Conservation (phyloP, 1,140 invertebrate genomes). For the Drosophila willistoni region DNA sequence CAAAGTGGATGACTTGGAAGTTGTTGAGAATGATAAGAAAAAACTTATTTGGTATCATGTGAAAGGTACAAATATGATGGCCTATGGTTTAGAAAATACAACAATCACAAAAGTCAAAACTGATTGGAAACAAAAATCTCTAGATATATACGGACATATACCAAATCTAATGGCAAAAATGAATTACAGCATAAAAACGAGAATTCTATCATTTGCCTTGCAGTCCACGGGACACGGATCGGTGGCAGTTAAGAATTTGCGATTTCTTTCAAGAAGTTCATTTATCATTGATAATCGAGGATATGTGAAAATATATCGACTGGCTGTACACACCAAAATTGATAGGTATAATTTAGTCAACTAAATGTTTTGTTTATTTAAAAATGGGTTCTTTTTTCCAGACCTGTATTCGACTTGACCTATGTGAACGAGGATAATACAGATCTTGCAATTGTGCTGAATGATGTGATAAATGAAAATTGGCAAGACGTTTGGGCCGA, state of each 20-base stretch:
- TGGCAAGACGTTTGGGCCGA: background rate
- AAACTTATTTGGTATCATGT: constrained; percentile 1
- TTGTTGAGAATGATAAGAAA: background rate
- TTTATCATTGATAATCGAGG: background rate
- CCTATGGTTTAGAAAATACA: background rate
- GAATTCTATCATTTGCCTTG: background rate
- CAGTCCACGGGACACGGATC: background rate
- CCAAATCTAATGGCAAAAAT: background rate
- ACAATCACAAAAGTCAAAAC: background rate
- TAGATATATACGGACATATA: background rate
- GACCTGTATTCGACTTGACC: background rate
- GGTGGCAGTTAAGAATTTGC: background rate
- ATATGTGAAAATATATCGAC: background rate
- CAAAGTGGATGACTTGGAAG: background rate
- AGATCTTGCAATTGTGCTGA: background rate
- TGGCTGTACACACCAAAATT: background rate
- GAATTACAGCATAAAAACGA: background rate
- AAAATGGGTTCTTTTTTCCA: background rate
- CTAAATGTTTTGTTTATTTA: too few relatives aligned
- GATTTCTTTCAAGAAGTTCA: background rate
- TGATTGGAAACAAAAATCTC: background rate
- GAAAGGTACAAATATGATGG: background rate
- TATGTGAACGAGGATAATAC: constrained; percentile 3
- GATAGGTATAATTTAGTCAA: background rate
- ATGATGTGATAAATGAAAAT: background rate